Evolutionary conservation across 2,888 invertebrate species (phyloP), one percentile per base, ranked within the genome.

Genomic region (Andrena dorsata): DNA sequence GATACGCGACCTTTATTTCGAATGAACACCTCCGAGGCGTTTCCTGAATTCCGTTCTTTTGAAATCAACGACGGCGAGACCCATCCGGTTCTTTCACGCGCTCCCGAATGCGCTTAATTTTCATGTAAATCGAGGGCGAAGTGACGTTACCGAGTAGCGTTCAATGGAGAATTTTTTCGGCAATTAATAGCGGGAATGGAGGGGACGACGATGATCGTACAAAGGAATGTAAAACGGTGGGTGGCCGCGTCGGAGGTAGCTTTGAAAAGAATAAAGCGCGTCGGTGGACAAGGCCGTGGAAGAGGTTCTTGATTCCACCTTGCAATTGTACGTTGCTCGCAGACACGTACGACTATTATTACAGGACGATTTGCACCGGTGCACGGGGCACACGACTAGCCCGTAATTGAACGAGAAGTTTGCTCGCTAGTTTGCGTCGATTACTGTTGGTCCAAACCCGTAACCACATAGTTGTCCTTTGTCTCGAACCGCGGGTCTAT

Each of bases 221-320:
- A 35, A 75, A 61, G n/a, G 71, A 35, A 49, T 30, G 1, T 26
- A 53, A 60, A 16, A 6, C 51, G 66, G 32, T 13, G 3, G 8
- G n/a, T 1, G 32, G 1, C 13, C 47, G 49, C 26, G 23, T 16
- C 63, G 63, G 13, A 5, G 58, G 28, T 60, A 30, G 60, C 58
- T 69, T 73, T 69, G 71, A 82, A 76, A 66, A 65, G 65, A 66
- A 66, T 56, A 64, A 79, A 77, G 77, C 70, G 72, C 75, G 87
- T 75, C 80, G 81, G 61, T 60, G 76, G 32, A 70, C 80, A 85
- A 86, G 86, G 80, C 73, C 87, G 77, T 66, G 71, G 76, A 74
- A 76, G 69, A 76, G 77, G 71, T 85, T 80, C 82, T 80, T 77
- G 79, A 87, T 87, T 82, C 77, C 70, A 65, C 65, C 51, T 20